These are phyloP conservation scores for Trichopoda pennipes DNA, from an alignment of 2,888 invertebrate genomes.

Conservation along the genomic window DNA sequence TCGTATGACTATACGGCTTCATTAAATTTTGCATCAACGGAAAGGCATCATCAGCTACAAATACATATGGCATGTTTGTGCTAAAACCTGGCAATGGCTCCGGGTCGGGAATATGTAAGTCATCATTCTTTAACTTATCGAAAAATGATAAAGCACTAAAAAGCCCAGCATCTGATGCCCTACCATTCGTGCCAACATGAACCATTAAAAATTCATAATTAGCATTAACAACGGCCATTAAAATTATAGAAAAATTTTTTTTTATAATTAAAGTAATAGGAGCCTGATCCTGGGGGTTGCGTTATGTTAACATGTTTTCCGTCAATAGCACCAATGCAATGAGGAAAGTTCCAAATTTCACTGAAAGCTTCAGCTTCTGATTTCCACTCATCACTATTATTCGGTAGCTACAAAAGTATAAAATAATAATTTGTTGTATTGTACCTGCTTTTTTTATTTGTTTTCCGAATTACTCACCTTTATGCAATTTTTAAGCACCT, in stretches of 20 bases:
- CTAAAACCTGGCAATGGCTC: background rate
- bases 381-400: no score
- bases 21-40: background rate
- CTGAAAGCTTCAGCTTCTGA: no score
- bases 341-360: no score
- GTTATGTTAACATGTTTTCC: background rate
- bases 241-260: slow-evolving; percentile 25
- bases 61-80: slow-evolving; percentile 28
- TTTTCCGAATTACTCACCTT: no score
- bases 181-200: no score
- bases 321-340: background rate
- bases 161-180: no score
- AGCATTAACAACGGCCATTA: no score
- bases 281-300: slow-evolving; percentile 31
- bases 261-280: slow-evolving; percentile 52
- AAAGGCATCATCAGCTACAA: slow-evolving; percentile 48
- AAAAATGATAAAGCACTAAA: background rate
- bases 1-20: background rate
- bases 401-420: no score
- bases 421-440: no score
- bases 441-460: no score
- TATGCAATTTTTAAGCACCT: no score
- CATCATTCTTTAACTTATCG: background rate
- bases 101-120: background rate
- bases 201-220: no score